Base-by-base conservation (phyloP, 2,797 vertebrate genomes). In the Alfaro cultratus region DNA sequence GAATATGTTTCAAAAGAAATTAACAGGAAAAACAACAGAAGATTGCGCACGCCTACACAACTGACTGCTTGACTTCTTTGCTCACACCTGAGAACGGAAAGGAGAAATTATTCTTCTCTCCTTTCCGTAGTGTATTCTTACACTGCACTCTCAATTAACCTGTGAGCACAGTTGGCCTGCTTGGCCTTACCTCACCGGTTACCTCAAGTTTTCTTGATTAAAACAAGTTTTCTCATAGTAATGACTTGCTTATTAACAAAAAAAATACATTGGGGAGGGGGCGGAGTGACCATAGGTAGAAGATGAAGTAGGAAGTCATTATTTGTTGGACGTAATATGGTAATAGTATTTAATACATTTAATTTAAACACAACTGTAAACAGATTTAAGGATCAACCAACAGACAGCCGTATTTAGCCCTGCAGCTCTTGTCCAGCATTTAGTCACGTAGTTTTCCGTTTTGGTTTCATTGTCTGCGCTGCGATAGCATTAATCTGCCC, bases 141-240 rank as follows among this genome's bases (percentile, higher is more conserved):
- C 60, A 79, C 39, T 57, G 9, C 53, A 80, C 57, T 62, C 81
- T 75, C 71, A 88, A 87, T 90, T 88, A 90, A 83, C 26, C 74
- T 12, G 29, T n/a, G 34, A 76, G 76, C 10, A 31, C 73, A 47
- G 75, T 83, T 85, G 77, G 57, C 31, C 47, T 34, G 18, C 81
- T 86, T 75, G 87, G 75, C 75, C 74, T 77, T 31, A 43, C n/a
- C n/a, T 79, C 78, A 74, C 86, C 57, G n/a, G 10, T 46, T 47
- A 47, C 15, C 15, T 47, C 46, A 47, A 4, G 45, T 46, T 46
- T 46, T 46, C 45, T 46, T 46, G 45, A 46, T 46, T 46, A 62
- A 82, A 83, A 79, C 64, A 29, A 85, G 75, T 71, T 16, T 31
- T 74, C 21, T 68, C 41, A 15, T 55, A 77, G 53, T 78, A 64